Percentiles rank a stretch among this genome's conserved stretches.
phyloP scores from a whole-genome alignment of 2,888 invertebrate genomes.

The Ochropleura plecta region DNA sequence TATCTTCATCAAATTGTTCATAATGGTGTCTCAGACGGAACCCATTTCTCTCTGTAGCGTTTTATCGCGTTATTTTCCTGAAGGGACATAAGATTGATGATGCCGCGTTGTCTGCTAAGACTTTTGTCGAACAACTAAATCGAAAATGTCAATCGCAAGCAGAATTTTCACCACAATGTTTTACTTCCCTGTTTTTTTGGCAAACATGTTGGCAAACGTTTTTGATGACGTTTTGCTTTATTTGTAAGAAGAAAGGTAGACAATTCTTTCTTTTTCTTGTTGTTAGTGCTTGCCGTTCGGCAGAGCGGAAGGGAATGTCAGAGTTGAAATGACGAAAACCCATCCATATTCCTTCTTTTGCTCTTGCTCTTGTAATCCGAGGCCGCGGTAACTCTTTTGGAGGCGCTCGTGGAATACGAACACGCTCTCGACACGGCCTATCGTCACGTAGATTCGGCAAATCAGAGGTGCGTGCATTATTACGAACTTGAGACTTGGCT shows the following conservation, averaged over 20 bases:
- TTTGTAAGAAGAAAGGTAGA: not conserved
- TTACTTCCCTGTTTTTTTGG: slow-evolving; percentile 38
- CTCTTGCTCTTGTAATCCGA: too few relatives aligned
- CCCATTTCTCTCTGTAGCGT: slow-evolving; percentile 61
- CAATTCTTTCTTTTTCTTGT: not conserved
- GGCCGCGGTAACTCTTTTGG: too few relatives aligned
- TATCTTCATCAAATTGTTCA: slow-evolving; percentile 44
- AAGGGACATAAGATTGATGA: slow-evolving; percentile 68
- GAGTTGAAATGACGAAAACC: too few relatives aligned
- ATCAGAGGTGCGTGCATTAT: too few relatives aligned
- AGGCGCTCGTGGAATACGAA: too few relatives aligned
- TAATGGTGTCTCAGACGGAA: slow-evolving; percentile 38
- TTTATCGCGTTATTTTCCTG: slow-evolving; percentile 62
- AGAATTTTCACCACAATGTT: slow-evolving; percentile 41
- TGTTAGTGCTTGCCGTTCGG: too few relatives aligned
- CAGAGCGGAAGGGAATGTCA: too few relatives aligned
- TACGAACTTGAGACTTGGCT: too few relatives aligned
- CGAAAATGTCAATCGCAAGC: slow-evolving; percentile 63
- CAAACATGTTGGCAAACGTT: not conserved
- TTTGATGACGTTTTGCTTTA: not conserved
- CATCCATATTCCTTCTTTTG: too few relatives aligned
- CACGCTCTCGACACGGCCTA: too few relatives aligned
- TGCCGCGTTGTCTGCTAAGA: slow-evolving; percentile 38
- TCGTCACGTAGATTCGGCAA: too few relatives aligned
- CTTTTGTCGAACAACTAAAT: slow-evolving; percentile 67